A percentile compares a stretch with the other conserved stretches of the same genome.
phyloP scores from a whole-genome alignment of 2,888 invertebrate species.

The Drosophila engyochracea region DNA sequence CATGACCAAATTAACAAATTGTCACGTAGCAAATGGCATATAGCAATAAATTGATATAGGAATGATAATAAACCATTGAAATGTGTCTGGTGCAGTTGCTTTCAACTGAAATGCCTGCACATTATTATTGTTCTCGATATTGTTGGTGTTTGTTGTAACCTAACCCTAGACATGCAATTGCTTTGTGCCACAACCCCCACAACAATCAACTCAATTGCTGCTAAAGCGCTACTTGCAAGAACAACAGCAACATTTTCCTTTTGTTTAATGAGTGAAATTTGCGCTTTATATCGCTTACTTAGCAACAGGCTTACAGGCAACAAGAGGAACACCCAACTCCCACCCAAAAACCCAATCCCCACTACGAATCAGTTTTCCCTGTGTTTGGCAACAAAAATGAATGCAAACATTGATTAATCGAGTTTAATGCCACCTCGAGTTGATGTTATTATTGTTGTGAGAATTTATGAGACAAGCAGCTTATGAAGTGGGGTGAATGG shows the following conservation, averaged over 20 bases:
- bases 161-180: conserved; percentile 69
- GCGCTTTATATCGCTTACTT: conserved; percentile 59
- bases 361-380: neutral
- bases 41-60: conserved; percentile 11
- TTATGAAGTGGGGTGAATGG: neutral
- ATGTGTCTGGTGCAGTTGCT: conserved; percentile 26
- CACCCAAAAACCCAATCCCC: neutral
- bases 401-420: conserved; percentile 82
- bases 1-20: conserved; percentile 75
- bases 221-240: conserved; percentile 32
- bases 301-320: conserved; percentile 10
- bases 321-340: neutral
- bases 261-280: conserved; percentile 74
- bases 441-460: conserved; percentile 62
- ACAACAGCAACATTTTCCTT: conserved; percentile 27
- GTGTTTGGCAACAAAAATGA: conserved; percentile 41
- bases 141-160: conserved; percentile 53
- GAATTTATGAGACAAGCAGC: conserved; percentile 68
- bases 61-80: conserved; percentile 23
- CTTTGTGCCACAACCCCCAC: conserved; percentile 14
- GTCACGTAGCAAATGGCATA: conserved; percentile 75
- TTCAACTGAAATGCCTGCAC: conserved; percentile 12
- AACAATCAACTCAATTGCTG: conserved; percentile 78
- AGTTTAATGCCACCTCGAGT: conserved; percentile 63
- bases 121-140: conserved; percentile 18